Base-by-base conservation (phyloP, 1,140 invertebrate genomes). In the Nixonia krombeini region DNA sequence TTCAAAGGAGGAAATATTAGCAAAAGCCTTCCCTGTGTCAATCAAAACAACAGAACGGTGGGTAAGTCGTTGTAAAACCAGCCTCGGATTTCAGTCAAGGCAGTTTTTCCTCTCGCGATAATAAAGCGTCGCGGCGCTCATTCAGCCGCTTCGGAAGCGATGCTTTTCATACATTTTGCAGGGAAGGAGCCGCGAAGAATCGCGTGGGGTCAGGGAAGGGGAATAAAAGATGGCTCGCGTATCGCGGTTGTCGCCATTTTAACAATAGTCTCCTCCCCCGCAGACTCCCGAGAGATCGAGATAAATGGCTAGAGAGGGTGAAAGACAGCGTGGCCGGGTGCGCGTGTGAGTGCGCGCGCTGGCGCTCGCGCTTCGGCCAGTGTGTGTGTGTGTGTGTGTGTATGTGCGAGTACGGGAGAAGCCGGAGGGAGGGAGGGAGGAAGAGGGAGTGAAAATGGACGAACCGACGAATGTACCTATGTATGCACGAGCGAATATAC, bases 231-330 rank as follows among this genome's bases (percentile, higher is more conserved):
- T 72, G 70, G 69, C 58, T 69, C 63, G 62, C 62, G 68, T 68
- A 76, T 72, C 64, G 64, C 66, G 18, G 64, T 45, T 62, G 66
- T 73, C 78, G 80, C 82, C 81, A 82, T 83, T 82, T 81, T 82
- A 73, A 79, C 75, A 74, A 81, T 72, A 76, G 75, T 82, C 81
- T 82, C 81, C 81, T 79, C 80, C 80, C 77, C 70, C 75, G 74
- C 74, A 70, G 57, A 78, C 62, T 72, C 67, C 55, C 62, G 41
- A 50, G 63, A 73, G 72, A 73, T 65, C 72, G 70, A 70, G 63
- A 69, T 65, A 66, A 63, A 73, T 57, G 65, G 66, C 56, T 66
- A 70, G 66, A 67, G 68, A 59, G 73, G 62, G 58, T 71, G 62
- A 45, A 58, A 71, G 68, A 69, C 55, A 25, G 46, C 45, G 50